Evolutionary conservation across 1,140 invertebrate species (phyloP), one percentile per base, ranked within the genome.

Genomic region (Dolichoris vasculosae): DNA sequence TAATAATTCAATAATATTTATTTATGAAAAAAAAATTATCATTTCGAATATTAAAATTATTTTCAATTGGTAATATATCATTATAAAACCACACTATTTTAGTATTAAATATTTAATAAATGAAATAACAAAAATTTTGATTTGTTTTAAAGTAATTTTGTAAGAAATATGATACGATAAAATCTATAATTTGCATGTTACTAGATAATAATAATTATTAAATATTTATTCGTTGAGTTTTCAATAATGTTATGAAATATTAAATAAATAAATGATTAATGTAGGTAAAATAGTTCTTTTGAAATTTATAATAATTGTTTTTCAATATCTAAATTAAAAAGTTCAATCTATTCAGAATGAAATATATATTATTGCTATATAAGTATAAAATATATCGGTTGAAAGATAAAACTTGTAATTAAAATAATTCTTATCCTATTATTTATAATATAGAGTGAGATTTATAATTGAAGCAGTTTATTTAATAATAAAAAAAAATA

Each of bases 291-390:
- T 15, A 13, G 63, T 67, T 67, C 13, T 67, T 67, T 63, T 63
- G 30, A 63, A 40, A 40, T 71, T 38, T 40, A 26, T 73, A 73
- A 2, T n/a, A 38, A 73, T 43, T 26, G 69, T 43, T 73, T 73
- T 73, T 73, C 69, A 73, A 73, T 73, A 43, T 73, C 38, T n/a
- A 23, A 73, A 43, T 40, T 73, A 23, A 38, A n/a, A 71, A 73
- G 8, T 43, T 73, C 38, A n/a, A 73, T 73, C 35, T 69, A 38
- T 38, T 73, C 8, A n/a, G 69, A 43, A 43, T n/a, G 26, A n/a
- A 73, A 73, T 43, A 73, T 43, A n/a, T 73, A 43, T 73, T 43
- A 40, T 71, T 71, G 43, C 38, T 43, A 73, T 73, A 38, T 0
- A 26, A 59, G 55, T 26, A 26, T 9, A 17, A 0, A 73, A 8